A percentile compares a stretch with the other conserved stretches of the same genome.
Conservation (phyloP, 2,797 vertebrate species). For the Acestrorhynchus altus region DNA sequence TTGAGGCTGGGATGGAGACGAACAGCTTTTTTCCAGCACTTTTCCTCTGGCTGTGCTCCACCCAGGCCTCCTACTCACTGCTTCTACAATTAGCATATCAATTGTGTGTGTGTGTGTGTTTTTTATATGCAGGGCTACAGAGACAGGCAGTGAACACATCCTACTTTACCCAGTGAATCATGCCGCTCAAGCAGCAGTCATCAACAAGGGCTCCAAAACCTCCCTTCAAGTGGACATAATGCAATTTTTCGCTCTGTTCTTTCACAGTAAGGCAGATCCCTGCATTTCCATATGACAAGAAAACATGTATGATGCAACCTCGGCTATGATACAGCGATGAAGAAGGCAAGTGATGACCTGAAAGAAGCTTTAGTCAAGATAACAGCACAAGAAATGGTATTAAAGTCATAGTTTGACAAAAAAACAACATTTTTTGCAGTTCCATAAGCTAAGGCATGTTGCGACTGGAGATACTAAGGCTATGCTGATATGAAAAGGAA, state of each 20-base stretch:
- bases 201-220: conserved; percentile 36
- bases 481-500: background rate
- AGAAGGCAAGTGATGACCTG: conserved; percentile 8
- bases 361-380: conserved; percentile 13
- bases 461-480: background rate
- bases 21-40: conserved; percentile 45
- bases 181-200: conserved; percentile 25
- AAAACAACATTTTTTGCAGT: background rate
- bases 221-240: conserved; percentile 44
- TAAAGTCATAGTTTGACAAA: background rate
- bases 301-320: conserved; percentile 26
- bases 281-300: conserved; percentile 22
- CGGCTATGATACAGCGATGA: background rate
- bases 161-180: conserved; percentile 43
- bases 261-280: conserved; percentile 31
- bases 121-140: conserved; percentile 57
- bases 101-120: conserved; percentile 68
- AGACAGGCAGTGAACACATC: conserved; percentile 60
- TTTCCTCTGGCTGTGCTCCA: conserved; percentile 56
- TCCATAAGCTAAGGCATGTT: background rate
- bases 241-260: conserved; percentile 18
- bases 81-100: conserved; percentile 80
- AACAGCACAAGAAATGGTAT: background rate
- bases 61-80: conserved; percentile 75
- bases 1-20: conserved; percentile 43